These are phyloP conservation scores for Thecophora atra DNA, from an alignment of 2,888 invertebrate genomes.

Conservation along the genomic window DNA sequence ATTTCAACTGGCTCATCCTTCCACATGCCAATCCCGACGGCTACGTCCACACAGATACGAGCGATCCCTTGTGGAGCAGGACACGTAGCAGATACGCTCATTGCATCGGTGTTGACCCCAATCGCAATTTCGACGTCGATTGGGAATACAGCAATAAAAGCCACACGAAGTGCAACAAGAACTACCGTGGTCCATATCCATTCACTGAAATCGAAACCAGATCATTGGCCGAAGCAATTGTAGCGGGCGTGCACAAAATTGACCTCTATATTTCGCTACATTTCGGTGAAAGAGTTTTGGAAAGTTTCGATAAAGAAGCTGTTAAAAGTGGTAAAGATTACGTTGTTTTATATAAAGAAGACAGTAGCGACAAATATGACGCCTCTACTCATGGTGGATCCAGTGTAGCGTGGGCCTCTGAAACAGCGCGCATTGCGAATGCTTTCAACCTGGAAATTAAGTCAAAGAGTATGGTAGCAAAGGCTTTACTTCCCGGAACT, in stretches of 20 bases:
- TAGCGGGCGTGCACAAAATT: not conserved
- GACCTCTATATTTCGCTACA: not conserved
- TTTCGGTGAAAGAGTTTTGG: not conserved
- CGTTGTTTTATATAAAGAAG: too few relatives aligned
- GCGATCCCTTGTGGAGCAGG: not conserved
- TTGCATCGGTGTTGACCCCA: not conserved
- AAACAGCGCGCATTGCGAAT: not conserved
- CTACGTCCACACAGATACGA: not conserved
- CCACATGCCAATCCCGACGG: slow-evolving; percentile 11
- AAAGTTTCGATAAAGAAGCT: too few relatives aligned
- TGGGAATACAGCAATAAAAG: not conserved
- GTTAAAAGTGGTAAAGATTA: too few relatives aligned
- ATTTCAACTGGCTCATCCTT: slow-evolving; percentile 2
- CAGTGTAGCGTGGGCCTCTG: not conserved
- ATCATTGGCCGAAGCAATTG: not conserved
- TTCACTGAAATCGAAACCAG: not conserved
- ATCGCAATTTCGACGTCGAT: not conserved
- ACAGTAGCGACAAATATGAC: not conserved
- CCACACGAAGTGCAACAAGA: not conserved
- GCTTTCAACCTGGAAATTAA: not conserved
- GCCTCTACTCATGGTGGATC: not conserved
- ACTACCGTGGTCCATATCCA: not conserved
- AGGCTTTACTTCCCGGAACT: not conserved
- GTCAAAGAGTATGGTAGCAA: too few relatives aligned
- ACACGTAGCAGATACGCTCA: not conserved